Evolutionary conservation across 2,797 vertebrate genomes (phyloP), one percentile per base, ranked within the genome.

Genomic region (Malurus splendens): DNA sequence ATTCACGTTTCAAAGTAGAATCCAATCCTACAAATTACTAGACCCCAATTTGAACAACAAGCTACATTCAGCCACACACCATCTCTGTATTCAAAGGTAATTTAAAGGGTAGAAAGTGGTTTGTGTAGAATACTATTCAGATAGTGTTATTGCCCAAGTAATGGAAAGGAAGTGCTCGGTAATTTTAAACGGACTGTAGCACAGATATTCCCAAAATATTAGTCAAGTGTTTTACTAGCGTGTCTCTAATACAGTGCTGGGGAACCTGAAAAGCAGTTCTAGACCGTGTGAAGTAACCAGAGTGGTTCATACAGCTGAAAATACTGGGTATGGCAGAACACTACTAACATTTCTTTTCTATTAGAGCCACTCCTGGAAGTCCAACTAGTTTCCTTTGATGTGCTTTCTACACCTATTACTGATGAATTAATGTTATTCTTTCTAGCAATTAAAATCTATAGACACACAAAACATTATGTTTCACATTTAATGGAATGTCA

Each of bases 401-500:
- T 32, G 90, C 70, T 81, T 82, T 45, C 82, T 90, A 93, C 17
- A 30, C 45, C 71, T 94, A 41, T 18, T 41, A 87, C 86, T 77
- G 90, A 78, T 55, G 12, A 42, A 45, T 27, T 2, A 14, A 32
- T 65, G 76, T 88, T 85, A 62, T 60, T 94, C 61, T 52, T 73
- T 70, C 70, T 72, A 89, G 60, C 45, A 76, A 89, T 86, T 75
- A 62, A 59, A 91, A 96, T 89, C 64, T 93, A 65, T 42, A 89
- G 59, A 96, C 88, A 92, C 76, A 92, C 61, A 95, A 89, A 95
- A 52, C 50, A 67, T 42, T 15, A 76, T 6, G 57, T 71, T 95
- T 96, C 94, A 96, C 85, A 93, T 87, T 93, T 91, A 95, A 96
- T 93, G 94, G 93, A 96, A 95, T 95, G 92, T 84, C 95, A 90